Evolutionary conservation across 2,888 invertebrate genomes (phyloP).

Genomic region (Nephrocerus scutellatus): DNA sequence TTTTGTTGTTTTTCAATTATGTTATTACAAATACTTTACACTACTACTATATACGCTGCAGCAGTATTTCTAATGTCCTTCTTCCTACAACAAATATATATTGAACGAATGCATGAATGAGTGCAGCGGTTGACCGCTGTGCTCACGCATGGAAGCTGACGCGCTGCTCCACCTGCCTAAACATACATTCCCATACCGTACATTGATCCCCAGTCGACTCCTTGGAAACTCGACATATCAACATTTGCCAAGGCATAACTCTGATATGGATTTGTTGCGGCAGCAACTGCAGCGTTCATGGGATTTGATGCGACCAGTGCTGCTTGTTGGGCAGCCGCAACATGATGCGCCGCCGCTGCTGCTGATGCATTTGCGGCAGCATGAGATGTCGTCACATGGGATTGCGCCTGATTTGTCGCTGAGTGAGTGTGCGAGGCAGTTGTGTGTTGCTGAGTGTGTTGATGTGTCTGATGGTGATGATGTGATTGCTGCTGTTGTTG

Average conservation of each 20-base stretch:
- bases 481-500: slow-evolving; percentile 24
- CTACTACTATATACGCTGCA: neutral
- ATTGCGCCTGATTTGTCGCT: slow-evolving; percentile 4
- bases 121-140: neutral
- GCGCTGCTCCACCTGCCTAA: slow-evolving; percentile 26
- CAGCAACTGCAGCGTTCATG: slow-evolving; percentile 54
- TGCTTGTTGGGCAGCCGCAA: slow-evolving; percentile 50
- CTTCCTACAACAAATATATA: neutral
- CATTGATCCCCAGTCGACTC: slow-evolving; percentile 86
- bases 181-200: slow-evolving; percentile 92
- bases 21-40: slow-evolving; percentile 4
- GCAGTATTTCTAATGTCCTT: neutral
- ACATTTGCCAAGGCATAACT: slow-evolving; percentile 80
- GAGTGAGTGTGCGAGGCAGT: slow-evolving; percentile 11
- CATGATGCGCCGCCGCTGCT: slow-evolving; percentile 37
- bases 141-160: neutral
- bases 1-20: neutral
- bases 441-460: slow-evolving; percentile 27
- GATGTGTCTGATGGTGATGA: slow-evolving; percentile 32
- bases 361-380: slow-evolving; percentile 25
- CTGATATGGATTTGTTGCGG: slow-evolving; percentile 64
- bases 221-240: slow-evolving; percentile 88
- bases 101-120: no score
- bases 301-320: slow-evolving; percentile 39
- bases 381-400: slow-evolving; percentile 20